Base-by-base conservation (phyloP, 2,113 vertebrate genomes). In the Sprattus sprattus region DNA sequence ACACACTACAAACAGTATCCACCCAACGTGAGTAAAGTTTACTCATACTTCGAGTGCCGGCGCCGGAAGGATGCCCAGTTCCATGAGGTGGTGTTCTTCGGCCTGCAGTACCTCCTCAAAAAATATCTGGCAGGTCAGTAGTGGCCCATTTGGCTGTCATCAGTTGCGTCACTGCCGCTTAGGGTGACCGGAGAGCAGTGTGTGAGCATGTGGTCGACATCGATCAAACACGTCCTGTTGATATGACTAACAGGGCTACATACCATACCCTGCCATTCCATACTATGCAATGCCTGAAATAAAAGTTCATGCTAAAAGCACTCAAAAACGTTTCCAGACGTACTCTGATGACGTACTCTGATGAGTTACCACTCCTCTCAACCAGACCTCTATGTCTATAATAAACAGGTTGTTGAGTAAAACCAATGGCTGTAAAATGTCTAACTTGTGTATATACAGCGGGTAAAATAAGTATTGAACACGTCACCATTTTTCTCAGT, bases 1-100 rank as follows among this genome's bases (percentile, higher is more conserved):
- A 95, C 95, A 46, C 95, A 96, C 89, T 95, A 95, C 91, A 95
- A 94, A 82, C 94, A 95, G 88, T 96, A 95, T 84, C 94, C 95
- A 45, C 95, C 94, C 44, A 88, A 94, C n/a, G 80, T 95, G 89
- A 93, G 28, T 88, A 95, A 94, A 85, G 91, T 96, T 60, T 95
- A 95, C 89, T 95, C 95, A 22, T 96, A 95, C 90, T 96, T 96
- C 81, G 95, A 96, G 83, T 96, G 95, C 86, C 88, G 94, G 32
- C 88, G 78, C 44, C 93, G 91, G 87, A 94, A 92, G 82, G 93
- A 91, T 11, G 87, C 89, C 44, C 94, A 91, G 84, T 94, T 94
- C 60, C 94, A 25, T 7, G 94, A 95, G 88, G 93, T 94, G 83
- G 94, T 96, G 82, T 96, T 96, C 85, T 96, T 95, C 10, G 95